phyloP scores from a whole-genome alignment of 1,140 invertebrate genomes.

The Aphaenogaster floridana region DNA sequence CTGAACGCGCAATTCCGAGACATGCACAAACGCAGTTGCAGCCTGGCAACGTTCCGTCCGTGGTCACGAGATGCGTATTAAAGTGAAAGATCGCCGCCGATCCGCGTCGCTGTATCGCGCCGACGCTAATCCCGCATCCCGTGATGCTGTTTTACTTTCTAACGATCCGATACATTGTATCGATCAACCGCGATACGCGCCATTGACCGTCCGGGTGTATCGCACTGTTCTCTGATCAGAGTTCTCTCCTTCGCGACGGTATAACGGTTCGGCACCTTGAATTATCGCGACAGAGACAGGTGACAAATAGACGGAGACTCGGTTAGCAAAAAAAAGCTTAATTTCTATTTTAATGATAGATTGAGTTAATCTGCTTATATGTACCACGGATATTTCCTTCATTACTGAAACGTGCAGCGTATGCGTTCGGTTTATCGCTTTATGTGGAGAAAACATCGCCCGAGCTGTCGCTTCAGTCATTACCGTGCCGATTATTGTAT shows the following conservation, averaged over 20 bases:
- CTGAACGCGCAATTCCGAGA: neutral
- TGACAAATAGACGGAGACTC: neutral
- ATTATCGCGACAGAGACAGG: neutral
- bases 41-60: neutral
- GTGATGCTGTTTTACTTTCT: constrained; percentile 55
- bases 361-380: constrained; percentile 7
- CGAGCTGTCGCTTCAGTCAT: neutral
- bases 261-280: neutral
- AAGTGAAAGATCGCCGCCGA: constrained; percentile 50
- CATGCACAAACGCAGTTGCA: neutral
- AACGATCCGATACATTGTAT: constrained; percentile 24
- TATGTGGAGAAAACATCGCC: constrained; percentile 36
- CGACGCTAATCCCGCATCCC: neutral
- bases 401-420: neutral
- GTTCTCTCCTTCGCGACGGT: neutral
- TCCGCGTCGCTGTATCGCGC: neutral
- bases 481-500: constrained; percentile 39
- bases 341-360: constrained; percentile 27
- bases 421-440: neutral
- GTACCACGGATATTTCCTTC: neutral
- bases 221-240: neutral
- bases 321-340: neutral
- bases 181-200: constrained; percentile 18
- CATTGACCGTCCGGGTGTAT: constrained; percentile 2
- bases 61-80: constrained; percentile 20